Evolutionary conservation across 2,888 invertebrate species (phyloP).

Genomic region (Tortricodes alternella): DNA sequence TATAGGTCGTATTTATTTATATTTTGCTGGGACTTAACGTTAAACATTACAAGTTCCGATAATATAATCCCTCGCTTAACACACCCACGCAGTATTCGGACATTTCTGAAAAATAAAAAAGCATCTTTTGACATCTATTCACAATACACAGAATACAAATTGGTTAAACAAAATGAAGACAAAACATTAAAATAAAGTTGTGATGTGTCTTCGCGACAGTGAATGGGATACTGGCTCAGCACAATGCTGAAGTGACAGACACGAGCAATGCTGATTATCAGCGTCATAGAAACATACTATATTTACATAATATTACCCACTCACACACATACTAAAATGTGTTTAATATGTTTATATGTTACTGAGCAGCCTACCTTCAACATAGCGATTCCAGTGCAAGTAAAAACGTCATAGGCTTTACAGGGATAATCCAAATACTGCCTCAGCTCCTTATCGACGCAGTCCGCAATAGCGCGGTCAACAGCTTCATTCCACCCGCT

Average conservation of each 20-base stretch:
- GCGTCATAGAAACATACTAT: too few relatives aligned
- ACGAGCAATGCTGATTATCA: too few relatives aligned
- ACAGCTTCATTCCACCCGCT: slow-evolving; percentile 61
- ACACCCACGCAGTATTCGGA: slow-evolving; percentile 60
- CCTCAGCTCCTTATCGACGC: slow-evolving; percentile 64
- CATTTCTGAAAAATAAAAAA: slow-evolving; percentile 63
- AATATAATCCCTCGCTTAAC: slow-evolving; percentile 36
- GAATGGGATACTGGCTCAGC: too few relatives aligned
- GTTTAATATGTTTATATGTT: not conserved
- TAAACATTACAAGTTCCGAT: not conserved
- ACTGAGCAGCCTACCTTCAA: slow-evolving; percentile 55
- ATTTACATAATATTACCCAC: too few relatives aligned
- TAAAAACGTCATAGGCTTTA: slow-evolving; percentile 71
- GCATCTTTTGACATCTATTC: slow-evolving; percentile 1
- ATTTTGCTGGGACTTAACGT: too few relatives aligned
- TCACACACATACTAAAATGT: too few relatives aligned
- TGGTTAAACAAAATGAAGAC: too few relatives aligned
- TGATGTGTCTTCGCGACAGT: too few relatives aligned
- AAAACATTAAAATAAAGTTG: too few relatives aligned
- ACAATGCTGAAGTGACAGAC: too few relatives aligned
- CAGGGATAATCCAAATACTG: slow-evolving; percentile 67
- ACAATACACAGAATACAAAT: too few relatives aligned
- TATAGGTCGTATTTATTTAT: too few relatives aligned
- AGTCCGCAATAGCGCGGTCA: slow-evolving; percentile 64
- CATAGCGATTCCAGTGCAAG: slow-evolving; percentile 74